Percentiles rank a stretch among this genome's conserved stretches.
These are phyloP conservation scores for Pangasianodon hypophthalmus DNA, from an alignment of 2,113 vertebrate genomes.

Conservation along the genomic window DNA sequence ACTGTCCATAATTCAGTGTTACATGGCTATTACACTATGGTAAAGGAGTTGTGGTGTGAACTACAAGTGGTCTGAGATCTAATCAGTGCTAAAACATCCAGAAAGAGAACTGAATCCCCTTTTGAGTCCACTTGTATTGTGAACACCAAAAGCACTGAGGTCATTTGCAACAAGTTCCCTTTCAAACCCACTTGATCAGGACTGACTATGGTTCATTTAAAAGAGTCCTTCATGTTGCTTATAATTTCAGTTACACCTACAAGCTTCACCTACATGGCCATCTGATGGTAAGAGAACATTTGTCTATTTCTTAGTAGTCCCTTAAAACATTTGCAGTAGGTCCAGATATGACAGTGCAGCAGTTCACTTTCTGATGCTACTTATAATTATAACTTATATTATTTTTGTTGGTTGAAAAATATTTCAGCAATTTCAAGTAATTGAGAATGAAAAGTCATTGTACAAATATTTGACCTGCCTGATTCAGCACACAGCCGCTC, in stretches of 20 bases:
- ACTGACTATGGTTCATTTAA: no score
- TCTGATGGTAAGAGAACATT: not conserved
- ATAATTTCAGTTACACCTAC: not conserved
- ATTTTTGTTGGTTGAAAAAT: not conserved
- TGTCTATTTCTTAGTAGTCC: not conserved
- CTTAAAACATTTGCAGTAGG: no score
- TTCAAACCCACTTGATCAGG: no score
- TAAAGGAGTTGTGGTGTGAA: not conserved
- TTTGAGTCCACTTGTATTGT: not conserved
- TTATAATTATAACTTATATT: no score
- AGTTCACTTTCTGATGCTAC: no score
- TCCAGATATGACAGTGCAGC: no score
- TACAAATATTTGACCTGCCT: not conserved
- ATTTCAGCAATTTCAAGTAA: not conserved
- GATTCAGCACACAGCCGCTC: not conserved
- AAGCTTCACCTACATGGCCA: not conserved
- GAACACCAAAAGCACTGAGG: not conserved
- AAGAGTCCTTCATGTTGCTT: not conserved
- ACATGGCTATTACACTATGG: not conserved
- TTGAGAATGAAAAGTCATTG: not conserved
- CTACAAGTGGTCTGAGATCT: not conserved
- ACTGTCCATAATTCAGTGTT: no score
- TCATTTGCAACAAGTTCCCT: not conserved
- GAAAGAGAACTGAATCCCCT: not conserved
- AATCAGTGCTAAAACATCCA: not conserved